Conservation (phyloP, 2,888 invertebrate species). For the Macaria liturata region DNA sequence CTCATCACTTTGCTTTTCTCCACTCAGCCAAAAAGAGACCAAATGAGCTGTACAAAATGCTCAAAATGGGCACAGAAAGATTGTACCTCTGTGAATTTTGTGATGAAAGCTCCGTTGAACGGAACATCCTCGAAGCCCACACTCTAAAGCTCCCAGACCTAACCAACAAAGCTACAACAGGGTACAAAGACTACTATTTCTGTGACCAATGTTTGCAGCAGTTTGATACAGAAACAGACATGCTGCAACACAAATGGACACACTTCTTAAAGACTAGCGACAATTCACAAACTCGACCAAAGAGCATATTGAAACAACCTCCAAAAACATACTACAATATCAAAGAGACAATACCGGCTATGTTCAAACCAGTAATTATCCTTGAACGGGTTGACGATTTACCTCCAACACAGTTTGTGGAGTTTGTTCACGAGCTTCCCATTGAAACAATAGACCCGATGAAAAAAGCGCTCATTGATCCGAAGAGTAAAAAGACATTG, state of each 20-base stretch:
- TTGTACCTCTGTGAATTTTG: constrained; percentile 68
- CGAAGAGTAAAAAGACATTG: constrained; percentile 56
- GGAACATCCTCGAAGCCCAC: constrained; percentile 55
- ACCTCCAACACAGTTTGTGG: constrained; percentile 15
- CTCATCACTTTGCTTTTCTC: constrained; percentile 62
- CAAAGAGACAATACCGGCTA: constrained; percentile 52
- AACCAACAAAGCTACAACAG: constrained; percentile 57
- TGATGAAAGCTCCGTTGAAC: constrained; percentile 56
- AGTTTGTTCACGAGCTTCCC: constrained; percentile 12
- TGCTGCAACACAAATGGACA: constrained; percentile 71
- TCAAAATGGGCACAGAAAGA: constrained; percentile 50
- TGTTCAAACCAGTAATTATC: constrained; percentile 53
- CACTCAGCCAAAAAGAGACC: constrained; percentile 54
- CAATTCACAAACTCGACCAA: constrained; percentile 45
- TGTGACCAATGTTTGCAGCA: constrained; percentile 67
- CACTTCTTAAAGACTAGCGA: constrained; percentile 61
- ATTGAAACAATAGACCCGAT: constrained; percentile 13
- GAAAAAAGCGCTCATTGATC: constrained; percentile 52
- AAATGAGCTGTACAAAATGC: constrained; percentile 48
- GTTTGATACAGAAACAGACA: constrained; percentile 61
- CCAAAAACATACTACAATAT: constrained; percentile 46
- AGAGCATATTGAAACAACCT: constrained; percentile 27
- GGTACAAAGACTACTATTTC: constrained; percentile 64
- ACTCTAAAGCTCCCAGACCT: constrained; percentile 57
- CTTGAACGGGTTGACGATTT: constrained; percentile 47